Evolutionary conservation across 37 sponge, comb jelly and placozoan species (phyloP), one percentile per base, ranked within the genome.

Genomic region (Halisarca cf. caerulea): DNA sequence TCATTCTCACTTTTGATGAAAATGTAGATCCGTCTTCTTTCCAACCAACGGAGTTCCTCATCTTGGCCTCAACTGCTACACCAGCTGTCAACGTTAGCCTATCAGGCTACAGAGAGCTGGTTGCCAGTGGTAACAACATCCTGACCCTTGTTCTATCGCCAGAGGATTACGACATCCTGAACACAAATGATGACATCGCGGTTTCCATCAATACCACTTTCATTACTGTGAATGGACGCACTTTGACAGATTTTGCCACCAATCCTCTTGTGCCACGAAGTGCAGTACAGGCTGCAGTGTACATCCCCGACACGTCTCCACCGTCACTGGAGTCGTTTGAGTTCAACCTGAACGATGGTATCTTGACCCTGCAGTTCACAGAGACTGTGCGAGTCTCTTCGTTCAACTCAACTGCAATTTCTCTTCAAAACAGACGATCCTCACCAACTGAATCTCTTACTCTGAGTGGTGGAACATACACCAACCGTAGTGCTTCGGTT

Each of bases 1-100:
- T 96, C 0, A 83, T 85, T 44, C 57, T 96, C 17, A 94, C 97
- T 37, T 96, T 96, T 43, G 72, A 80, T 53, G 94, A 96, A 68
- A 43, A 43, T 70, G 86, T 96, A n/a, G 27, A 58, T 47, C 45
- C 61, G 15, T 18, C 38, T 32, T 73, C 90, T 18, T 86, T 83
- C 78, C 91, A 91, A 66, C 82, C 86, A 40, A 53, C 80, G 20
- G 73, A 79, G 42, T 85, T 91, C 40, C 89, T 83, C 17, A 45
- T 96, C 33, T 87, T 89, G 32, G 71, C 35, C 23, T 43, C 36
- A 25, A 82, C 78, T 44, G 79, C 21, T 32, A 55, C 81, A 6
- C 34, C 71, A 23, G 73, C 87, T 81, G 24, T 85, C 44, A 83
- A 69, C 36, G 83, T 88, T 73, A 87, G 86, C 4, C 85, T 96